Evolutionary conservation across 2,113 vertebrate genomes (phyloP).

Genomic region (Otocyon megalotis): DNA sequence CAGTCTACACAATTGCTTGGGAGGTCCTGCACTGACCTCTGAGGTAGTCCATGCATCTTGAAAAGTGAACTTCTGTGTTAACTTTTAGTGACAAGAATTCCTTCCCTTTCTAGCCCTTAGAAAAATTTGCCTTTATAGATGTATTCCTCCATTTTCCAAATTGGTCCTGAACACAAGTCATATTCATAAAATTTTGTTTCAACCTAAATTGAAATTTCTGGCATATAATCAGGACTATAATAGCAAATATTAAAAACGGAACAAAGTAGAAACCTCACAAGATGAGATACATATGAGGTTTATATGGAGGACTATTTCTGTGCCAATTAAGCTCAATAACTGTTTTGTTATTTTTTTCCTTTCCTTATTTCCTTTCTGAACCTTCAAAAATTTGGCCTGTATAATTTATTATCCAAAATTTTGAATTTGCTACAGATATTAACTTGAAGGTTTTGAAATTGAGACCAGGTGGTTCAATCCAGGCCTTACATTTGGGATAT

Average conservation of each 20-base stretch:
- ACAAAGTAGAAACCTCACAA: slow-evolving; percentile 24
- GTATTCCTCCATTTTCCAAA: slow-evolving; percentile 58
- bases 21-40: neutral
- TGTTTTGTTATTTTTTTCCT: neutral
- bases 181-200: slow-evolving; percentile 50
- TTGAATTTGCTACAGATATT: neutral
- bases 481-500: neutral
- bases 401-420: neutral
- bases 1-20: neutral
- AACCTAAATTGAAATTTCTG: slow-evolving; percentile 52
- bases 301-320: slow-evolving; percentile 41
- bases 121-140: slow-evolving; percentile 4
- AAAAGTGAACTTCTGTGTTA: neutral
- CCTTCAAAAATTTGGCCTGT: neutral
- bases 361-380: neutral
- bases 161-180: neutral
- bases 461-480: slow-evolving; percentile 6
- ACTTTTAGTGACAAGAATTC: neutral
- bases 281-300: slow-evolving; percentile 31
- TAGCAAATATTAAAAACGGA: slow-evolving; percentile 62
- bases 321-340: slow-evolving; percentile 57
- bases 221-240: slow-evolving; percentile 22
- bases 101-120: neutral
- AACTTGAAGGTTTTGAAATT: slow-evolving; percentile 48
- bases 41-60: neutral